Evolutionary conservation across 2,797 vertebrate genomes (phyloP), one percentile per base, ranked within the genome.

Genomic region (Gymnodraco acuticeps): DNA sequence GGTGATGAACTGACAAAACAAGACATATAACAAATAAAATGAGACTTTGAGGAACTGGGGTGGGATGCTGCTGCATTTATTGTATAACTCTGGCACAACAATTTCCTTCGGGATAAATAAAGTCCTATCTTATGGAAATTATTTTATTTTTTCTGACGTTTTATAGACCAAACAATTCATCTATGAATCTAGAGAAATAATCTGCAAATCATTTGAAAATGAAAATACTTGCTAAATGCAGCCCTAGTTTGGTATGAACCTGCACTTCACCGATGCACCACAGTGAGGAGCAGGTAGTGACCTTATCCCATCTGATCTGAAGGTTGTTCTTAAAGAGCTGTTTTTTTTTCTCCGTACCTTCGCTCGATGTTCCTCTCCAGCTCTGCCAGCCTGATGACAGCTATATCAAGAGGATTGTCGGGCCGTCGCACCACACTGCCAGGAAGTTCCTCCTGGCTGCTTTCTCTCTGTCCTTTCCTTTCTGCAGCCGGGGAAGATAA

Each of bases 381-480:
- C 93, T 97, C 97, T 92, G 95, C 95, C 84, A 99, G 97, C 83
- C 97, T 97, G 88, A 92, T 95, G 93, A 98, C 96, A 81, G 98
- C 98, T 94, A 98, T 97, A 95, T 99, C 98, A 94, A 99, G 97
- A 88, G 98, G 98, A 95, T 98, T 99, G 95, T 97, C 95, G 89
- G 91, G 93, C 89, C 78, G 95, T 80, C 96, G 96, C 76, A 94
- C 93, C 88, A 97, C 88, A 9, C 88, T 86, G 70, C 92, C 91
- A 67, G 86, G 86, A 81, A 74, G 86, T 87, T 95, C 88, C 89
- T 95, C 81, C 88, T 92, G 88, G 87, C 92, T 92, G 55, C 86
- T 90, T 92, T 94, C 89, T 86, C 94, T 91, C 88, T 89, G 92
- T 75, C 91, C 90, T 70, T 93, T 92, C 87, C 75, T 88, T 43